Evolutionary conservation across 37 sponge, comb jelly and placozoan genomes (phyloP).

Genomic region (Eunapius fragilis): DNA sequence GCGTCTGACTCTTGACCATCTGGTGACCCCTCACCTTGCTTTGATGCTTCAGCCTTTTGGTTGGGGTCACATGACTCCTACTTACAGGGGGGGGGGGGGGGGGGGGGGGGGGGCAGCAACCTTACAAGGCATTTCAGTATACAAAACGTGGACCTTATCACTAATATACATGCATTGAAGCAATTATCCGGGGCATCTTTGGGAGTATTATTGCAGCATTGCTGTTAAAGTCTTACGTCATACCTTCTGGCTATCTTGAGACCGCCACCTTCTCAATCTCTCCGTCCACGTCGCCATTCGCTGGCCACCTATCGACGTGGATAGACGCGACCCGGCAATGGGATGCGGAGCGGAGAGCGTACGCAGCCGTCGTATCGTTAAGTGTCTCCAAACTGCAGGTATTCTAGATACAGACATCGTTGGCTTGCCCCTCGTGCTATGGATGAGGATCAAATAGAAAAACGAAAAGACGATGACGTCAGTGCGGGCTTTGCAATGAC

Average conservation of each 20-base stretch:
- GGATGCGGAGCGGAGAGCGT: neutral
- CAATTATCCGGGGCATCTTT: too few species aligned
- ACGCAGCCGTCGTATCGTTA: neutral
- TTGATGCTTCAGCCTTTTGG: neutral
- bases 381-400: neutral
- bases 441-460: neutral
- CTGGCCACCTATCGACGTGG: constrained; percentile 9
- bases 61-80: neutral
- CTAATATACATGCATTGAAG: too few species aligned
- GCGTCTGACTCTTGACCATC: neutral
- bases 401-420: neutral
- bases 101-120: neutral
- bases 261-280: constrained; percentile 38
- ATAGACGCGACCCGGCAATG: neutral
- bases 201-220: too few species aligned
- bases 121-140: too few species aligned
- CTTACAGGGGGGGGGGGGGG: neutral
- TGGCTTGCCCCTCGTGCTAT: neutral
- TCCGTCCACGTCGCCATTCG: constrained; percentile 57
- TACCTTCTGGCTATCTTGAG: neutral
- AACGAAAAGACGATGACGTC: neutral
- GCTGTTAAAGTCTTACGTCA: neutral
- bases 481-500: too few species aligned
- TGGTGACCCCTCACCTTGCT: neutral
- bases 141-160: too few species aligned